Evolutionary conservation across 2,888 invertebrate genomes (phyloP).

Genomic region (Eucera pruinosa): DNA sequence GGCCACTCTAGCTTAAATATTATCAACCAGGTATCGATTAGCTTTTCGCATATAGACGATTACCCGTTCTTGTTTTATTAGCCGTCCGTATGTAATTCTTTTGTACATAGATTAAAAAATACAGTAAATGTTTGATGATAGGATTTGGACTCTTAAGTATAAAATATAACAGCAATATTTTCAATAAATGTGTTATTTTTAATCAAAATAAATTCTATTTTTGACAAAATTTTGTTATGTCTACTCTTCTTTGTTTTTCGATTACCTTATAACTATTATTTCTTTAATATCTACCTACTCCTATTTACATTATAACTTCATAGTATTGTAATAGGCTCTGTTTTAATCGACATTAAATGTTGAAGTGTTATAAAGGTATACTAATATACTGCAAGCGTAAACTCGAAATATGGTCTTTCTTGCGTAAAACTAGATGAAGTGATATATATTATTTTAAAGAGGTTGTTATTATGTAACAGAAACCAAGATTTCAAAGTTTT

Average conservation of each 20-base stretch:
- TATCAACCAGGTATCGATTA: slow-evolving; percentile 24
- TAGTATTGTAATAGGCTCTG: no score
- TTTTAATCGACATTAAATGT: no score
- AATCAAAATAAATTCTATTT: background rate
- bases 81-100: background rate
- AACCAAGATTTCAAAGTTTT: no score
- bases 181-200: no score
- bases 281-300: background rate
- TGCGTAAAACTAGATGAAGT: no score
- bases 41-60: slow-evolving; percentile 1
- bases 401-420: no score
- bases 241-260: no score
- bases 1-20: slow-evolving; percentile 21
- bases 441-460: no score
- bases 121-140: background rate
- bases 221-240: background rate
- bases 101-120: background rate
- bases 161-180: background rate
- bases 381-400: no score
- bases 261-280: background rate
- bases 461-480: no score
- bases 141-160: background rate
- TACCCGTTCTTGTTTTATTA: background rate
- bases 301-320: background rate
- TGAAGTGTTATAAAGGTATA: no score